Evolutionary conservation across 1,140 invertebrate species (phyloP).

Genomic region (Protaetia brevitarsis): DNA sequence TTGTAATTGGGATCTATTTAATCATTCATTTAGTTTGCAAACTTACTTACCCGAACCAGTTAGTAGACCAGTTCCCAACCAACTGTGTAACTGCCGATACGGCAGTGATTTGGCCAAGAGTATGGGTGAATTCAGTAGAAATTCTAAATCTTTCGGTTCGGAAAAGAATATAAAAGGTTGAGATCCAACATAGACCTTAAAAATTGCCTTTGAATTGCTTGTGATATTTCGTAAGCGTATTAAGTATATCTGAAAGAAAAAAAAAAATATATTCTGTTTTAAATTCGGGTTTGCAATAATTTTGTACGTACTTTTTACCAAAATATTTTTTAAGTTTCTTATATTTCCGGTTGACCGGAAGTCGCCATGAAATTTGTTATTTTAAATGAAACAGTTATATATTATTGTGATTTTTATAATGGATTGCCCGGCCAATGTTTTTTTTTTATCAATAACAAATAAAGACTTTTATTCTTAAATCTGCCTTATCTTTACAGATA

Average conservation of each 20-base stretch:
- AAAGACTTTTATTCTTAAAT: too few relatives aligned
- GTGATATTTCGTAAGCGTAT: neutral
- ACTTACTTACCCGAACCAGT: slow-evolving; percentile 56
- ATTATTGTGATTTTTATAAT: too few relatives aligned
- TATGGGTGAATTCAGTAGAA: neutral
- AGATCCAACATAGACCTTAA: neutral
- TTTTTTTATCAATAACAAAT: too few relatives aligned
- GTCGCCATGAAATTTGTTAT: too few relatives aligned
- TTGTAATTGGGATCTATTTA: too few relatives aligned
- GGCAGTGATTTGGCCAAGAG: slow-evolving; percentile 59
- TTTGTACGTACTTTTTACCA: too few relatives aligned
- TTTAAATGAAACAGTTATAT: too few relatives aligned
- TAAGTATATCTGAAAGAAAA: neutral
- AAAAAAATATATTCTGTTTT: neutral
- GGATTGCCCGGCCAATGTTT: too few relatives aligned
- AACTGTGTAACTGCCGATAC: slow-evolving; percentile 72
- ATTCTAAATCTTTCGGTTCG: neutral
- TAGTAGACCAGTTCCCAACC: slow-evolving; percentile 75
- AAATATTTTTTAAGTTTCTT: too few relatives aligned
- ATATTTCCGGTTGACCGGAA: too few relatives aligned
- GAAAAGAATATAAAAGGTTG: neutral
- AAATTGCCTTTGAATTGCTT: neutral
- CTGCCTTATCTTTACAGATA: too few relatives aligned
- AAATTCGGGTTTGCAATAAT: too few relatives aligned
- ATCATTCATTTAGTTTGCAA: neutral